Conservation (phyloP, 2,888 invertebrate genomes). For the Agonopterix alstromeriana region DNA sequence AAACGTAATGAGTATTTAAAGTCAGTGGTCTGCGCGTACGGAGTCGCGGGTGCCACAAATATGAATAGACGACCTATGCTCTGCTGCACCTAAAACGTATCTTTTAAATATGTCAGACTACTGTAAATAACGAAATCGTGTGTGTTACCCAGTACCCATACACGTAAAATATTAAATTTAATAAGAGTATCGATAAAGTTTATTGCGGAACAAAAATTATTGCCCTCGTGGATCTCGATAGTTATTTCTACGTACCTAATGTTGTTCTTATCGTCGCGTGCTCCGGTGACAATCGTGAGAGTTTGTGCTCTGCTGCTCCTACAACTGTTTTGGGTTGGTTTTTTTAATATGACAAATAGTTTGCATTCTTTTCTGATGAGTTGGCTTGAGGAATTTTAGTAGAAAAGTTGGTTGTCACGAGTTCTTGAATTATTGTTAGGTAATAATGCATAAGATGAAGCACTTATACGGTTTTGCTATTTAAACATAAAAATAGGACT, state of each 20-base stretch:
- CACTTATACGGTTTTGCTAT: too few species aligned
- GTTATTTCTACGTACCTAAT: conserved; percentile 45
- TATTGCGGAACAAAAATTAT: conserved; percentile 65
- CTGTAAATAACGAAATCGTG: not conserved
- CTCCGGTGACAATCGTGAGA: conserved; percentile 65
- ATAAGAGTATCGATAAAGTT: conserved; percentile 69
- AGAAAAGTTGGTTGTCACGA: too few species aligned
- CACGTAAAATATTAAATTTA: conserved; percentile 51
- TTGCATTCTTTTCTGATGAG: not conserved
- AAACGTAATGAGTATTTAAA: too few species aligned
- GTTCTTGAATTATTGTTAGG: too few species aligned
- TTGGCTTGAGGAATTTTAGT: too few species aligned
- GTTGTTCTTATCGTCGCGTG: conserved; percentile 47
- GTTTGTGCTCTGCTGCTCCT: conserved; percentile 10
- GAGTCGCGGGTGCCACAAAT: too few species aligned
- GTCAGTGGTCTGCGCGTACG: too few species aligned
- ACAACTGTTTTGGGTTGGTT: conserved; percentile 26
- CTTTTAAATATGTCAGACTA: too few species aligned
- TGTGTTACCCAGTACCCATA: not conserved
- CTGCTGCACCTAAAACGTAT: too few species aligned
- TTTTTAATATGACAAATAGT: not conserved
- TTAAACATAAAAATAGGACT: too few species aligned
- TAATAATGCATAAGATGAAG: too few species aligned
- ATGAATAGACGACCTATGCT: too few species aligned
- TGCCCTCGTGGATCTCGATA: conserved; percentile 73